These are phyloP conservation scores for Phoeniculus purpureus DNA, from an alignment of 2,797 vertebrate species.

Conservation along the genomic window DNA sequence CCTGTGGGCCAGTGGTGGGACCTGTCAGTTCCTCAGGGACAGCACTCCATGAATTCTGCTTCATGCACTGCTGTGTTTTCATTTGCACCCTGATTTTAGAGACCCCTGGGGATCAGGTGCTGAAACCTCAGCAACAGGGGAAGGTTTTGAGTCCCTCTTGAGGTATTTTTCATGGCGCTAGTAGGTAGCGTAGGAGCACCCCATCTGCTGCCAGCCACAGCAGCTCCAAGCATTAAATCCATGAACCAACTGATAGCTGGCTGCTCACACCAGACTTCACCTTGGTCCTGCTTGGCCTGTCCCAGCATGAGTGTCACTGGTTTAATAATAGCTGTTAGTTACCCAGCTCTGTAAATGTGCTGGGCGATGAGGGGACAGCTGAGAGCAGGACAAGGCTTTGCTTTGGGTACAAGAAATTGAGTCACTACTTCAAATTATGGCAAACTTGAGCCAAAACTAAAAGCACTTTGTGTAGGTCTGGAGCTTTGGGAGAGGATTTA, in stretches of 20 bases:
- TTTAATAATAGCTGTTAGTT: neutral
- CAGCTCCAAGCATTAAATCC: neutral
- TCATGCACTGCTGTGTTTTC: neutral
- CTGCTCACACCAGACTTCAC: neutral
- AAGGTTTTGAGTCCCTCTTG: neutral
- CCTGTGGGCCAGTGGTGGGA: neutral
- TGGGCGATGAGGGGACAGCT: neutral
- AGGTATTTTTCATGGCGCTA: neutral
- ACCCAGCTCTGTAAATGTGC: neutral
- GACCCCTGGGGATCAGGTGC: neutral
- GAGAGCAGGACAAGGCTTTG: neutral
- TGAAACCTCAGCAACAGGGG: neutral
- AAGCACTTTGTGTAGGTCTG: too few species aligned
- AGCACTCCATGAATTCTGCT: neutral
- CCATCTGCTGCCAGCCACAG: neutral
- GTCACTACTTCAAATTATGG: neutral
- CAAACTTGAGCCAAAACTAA: neutral
- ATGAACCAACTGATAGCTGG: neutral
- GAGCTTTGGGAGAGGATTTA: too few species aligned
- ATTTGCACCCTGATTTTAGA: neutral
- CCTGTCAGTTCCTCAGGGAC: neutral
- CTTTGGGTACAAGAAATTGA: neutral
- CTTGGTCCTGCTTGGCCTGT: neutral
- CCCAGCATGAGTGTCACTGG: neutral
- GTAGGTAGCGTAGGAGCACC: neutral